Evolutionary conservation across 23 tunicate species (phyloP), one percentile per base, ranked within the genome.

Genomic region (Ciona savignyi): DNA sequence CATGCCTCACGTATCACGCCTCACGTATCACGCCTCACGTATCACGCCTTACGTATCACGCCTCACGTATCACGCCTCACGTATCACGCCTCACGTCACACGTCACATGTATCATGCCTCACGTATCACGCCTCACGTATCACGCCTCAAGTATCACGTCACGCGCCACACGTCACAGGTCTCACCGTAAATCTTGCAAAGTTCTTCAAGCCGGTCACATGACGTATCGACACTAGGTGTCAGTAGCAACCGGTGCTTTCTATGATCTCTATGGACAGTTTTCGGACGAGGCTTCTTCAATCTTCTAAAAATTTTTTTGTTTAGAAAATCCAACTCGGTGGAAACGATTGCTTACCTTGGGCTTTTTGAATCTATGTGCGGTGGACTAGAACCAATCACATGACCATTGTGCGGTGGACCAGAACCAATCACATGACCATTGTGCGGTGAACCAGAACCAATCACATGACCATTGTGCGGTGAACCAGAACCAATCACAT

Each of bases 161-260:
- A 42, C 15, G 15, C 15, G 9, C 9, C 56, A 42, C 56, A 42
- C 56, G 15, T 6, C 9, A 9, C 15, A 9, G 56, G 9, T 4
- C 77, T 27, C 26, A 84, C 90, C 90, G 51, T 84, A 84, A 4
- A 84, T 73, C 64, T 81, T 77, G 24, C 72, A 77, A n/a, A 84
- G 68, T 64, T 77, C 74, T 51, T 77, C 79, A 11, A 84, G 32
- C 32, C 60, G 68, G 63, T 83, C 88, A 24, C 49, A 60, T 23
- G 81, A 69, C 23, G 62, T 33, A 68, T 66, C 79, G 60, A 60
- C 68, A 28, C 49, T 29, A 3, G 78, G 20, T 1, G 69, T 30
- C 26, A 74, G 29, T 28, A 72, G 23, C 64, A 63, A 60, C 62
- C 29, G 61, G 29, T 60, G 72, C 3, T 34, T 67, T 35, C 63